Conservation (phyloP, 1,140 invertebrate species). For the Lerema accius region DNA sequence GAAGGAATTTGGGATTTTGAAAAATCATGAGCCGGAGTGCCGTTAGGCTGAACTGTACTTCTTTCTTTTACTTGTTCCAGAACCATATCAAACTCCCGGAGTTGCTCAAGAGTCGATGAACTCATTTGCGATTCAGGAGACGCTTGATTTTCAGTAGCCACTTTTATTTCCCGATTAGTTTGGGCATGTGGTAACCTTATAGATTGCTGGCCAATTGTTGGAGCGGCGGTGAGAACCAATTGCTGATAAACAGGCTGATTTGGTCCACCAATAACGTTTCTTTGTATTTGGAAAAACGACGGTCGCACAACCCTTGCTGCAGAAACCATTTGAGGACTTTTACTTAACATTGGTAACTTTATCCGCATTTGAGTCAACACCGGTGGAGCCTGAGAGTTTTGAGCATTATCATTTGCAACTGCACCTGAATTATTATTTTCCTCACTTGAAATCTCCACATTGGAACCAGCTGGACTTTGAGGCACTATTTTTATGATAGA, state of each 20-base stretch:
- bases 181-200: slow-evolving; percentile 76
- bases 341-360: slow-evolving; percentile 80
- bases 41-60: slow-evolving; percentile 83
- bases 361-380: slow-evolving; percentile 82
- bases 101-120: slow-evolving; percentile 87
- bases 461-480: slow-evolving; percentile 53
- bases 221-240: slow-evolving; percentile 75
- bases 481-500: slow-evolving; percentile 79
- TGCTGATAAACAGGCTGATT: slow-evolving; percentile 81
- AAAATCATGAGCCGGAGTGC: slow-evolving; percentile 43
- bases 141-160: slow-evolving; percentile 59
- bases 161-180: slow-evolving; percentile 55
- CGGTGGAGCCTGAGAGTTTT: slow-evolving; percentile 63
- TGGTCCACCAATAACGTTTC: slow-evolving; percentile 82
- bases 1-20: slow-evolving; percentile 53
- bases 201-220: slow-evolving; percentile 72
- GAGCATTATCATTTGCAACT: slow-evolving; percentile 50
- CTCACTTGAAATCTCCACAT: slow-evolving; percentile 54
- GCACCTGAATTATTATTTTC: slow-evolving; percentile 57
- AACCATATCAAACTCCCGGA: slow-evolving; percentile 92
- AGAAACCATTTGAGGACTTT: slow-evolving; percentile 72
- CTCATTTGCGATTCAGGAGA: slow-evolving; percentile 79
- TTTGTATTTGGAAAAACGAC: slow-evolving; percentile 83
- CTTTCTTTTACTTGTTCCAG: slow-evolving; percentile 91
- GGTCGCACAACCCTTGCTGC: slow-evolving; percentile 83